Evolutionary conservation across 2,888 invertebrate species (phyloP), one percentile per base, ranked within the genome.

Genomic region (Drosophila emarginata): DNA sequence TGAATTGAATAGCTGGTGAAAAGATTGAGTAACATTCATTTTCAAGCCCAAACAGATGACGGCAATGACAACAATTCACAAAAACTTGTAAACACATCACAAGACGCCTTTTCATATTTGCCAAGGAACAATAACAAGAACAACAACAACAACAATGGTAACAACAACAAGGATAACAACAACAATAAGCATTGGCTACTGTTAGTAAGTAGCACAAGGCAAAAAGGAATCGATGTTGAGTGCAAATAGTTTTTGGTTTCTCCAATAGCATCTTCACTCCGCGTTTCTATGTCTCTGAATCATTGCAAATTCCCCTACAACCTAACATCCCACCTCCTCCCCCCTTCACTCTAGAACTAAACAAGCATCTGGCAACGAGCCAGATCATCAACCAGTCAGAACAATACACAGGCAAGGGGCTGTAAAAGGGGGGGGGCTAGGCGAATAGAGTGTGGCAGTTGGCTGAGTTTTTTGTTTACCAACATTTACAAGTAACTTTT

Each of bases 61-160:
- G 87, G 78, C 89, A 76, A 77, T 81, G 88, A 87, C 85, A 86
- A 80, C 88, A 76, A 80, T 88, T 87, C 87, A 68, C 87, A 45
- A 18, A 84, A 71, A 87, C 69, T 76, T 88, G 89, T 88, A 82
- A 82, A 82, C 88, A 87, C 73, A 73, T 78, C 78, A 71, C 73
- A 71, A 70, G 73, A 76, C 74, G 82, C 71, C 68, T 67, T n/a
- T n/a, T 60, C 67, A 70, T 84, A 80, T 80, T 80, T 80, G 77
- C 76, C 26, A 52, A 54, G 39, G 40, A 37, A 45, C 32, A 37
- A 45, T 23, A 59, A 45, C 45, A 70, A 37, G 53, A 28, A 51
- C 40, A 57, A 51, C 40, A 15, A 37, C 36, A 15, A 32, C 32
- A 32, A 32, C 21, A 26, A 52, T 14, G 14, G 32, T 32, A 39